Percentiles rank a stretch among this genome's conserved stretches.
Conservation (phyloP, 1,140 invertebrate species). For the Marisa cornuarietis region DNA sequence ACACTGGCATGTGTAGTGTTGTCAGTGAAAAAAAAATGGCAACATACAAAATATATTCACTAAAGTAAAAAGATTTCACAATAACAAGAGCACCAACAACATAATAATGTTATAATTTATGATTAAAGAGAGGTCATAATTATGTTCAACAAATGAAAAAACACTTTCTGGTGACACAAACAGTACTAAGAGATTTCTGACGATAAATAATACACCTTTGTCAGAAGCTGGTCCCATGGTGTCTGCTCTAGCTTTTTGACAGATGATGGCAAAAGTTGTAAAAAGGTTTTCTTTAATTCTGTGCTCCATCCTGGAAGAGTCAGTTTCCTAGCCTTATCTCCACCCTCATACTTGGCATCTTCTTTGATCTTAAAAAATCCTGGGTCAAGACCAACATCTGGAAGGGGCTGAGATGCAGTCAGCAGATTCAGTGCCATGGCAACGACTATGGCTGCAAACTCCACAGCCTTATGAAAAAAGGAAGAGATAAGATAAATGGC, state of each 20-base stretch:
- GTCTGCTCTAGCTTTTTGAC: conserved; percentile 26
- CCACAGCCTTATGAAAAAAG: conserved; percentile 28
- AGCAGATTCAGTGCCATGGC: conserved; percentile 30
- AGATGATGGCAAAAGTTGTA: conserved; percentile 27
- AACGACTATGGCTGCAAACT: conserved; percentile 30
- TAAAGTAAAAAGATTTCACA: neutral
- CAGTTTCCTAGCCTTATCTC: neutral
- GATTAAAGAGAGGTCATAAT: too few relatives aligned
- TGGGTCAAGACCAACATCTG: conserved; percentile 30
- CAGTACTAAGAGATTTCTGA: neutral
- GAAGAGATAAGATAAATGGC: neutral
- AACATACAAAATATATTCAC: neutral
- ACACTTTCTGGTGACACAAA: too few relatives aligned
- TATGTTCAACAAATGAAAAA: too few relatives aligned
- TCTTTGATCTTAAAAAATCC: conserved; percentile 19
- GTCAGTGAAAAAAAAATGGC: neutral
- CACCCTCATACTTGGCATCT: neutral
- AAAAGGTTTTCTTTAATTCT: conserved; percentile 5
- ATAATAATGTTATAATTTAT: too few relatives aligned
- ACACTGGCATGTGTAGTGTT: too few relatives aligned
- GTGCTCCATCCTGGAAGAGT: neutral
- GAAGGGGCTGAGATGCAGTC: conserved; percentile 19
- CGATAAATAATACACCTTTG: conserved; percentile 27
- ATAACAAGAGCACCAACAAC: too few relatives aligned
- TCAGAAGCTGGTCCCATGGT: conserved; percentile 42